A percentile compares a stretch with the other conserved stretches of the same genome.
These are phyloP conservation scores for Ceratina calcarata DNA, from an alignment of 1,140 invertebrate species.

Conservation along the genomic window DNA sequence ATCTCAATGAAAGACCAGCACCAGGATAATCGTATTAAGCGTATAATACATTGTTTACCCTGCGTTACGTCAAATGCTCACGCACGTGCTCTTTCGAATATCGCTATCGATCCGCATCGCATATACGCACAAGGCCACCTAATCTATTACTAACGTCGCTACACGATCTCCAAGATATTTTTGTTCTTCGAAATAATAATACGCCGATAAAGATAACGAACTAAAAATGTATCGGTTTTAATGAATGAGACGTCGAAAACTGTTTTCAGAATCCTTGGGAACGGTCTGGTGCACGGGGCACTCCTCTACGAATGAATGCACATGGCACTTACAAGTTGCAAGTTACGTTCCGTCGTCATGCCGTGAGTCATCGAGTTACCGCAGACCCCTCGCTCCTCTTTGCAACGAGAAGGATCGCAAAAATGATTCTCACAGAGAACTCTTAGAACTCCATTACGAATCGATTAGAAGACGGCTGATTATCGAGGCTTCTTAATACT, in stretches of 20 bases:
- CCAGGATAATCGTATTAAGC: background rate
- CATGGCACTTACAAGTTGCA: slow-evolving; percentile 9
- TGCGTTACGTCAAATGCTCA: slow-evolving; percentile 3
- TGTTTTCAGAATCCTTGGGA: background rate
- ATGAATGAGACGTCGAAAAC: slow-evolving; percentile 28
- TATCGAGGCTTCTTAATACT: too few species aligned
- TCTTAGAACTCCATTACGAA: background rate
- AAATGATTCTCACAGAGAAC: slow-evolving; percentile 9
- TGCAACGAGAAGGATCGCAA: slow-evolving; percentile 38
- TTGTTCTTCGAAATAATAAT: background rate
- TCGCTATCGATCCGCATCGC: background rate
- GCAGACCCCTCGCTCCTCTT: slow-evolving; percentile 36
- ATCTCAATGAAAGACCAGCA: background rate
- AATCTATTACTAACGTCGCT: background rate
- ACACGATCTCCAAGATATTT: background rate
- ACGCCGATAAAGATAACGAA: too few species aligned
- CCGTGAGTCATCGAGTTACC: slow-evolving; percentile 57
- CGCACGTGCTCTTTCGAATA: slow-evolving; percentile 1
- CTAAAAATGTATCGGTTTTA: background rate
- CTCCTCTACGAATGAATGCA: slow-evolving; percentile 19
- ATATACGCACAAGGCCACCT: background rate
- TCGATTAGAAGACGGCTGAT: too few species aligned
- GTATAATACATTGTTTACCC: background rate
- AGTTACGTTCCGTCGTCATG: slow-evolving; percentile 50
- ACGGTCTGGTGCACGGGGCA: background rate